phyloP scores from a whole-genome alignment of 2,797 vertebrate genomes.

The Nasua narica region DNA sequence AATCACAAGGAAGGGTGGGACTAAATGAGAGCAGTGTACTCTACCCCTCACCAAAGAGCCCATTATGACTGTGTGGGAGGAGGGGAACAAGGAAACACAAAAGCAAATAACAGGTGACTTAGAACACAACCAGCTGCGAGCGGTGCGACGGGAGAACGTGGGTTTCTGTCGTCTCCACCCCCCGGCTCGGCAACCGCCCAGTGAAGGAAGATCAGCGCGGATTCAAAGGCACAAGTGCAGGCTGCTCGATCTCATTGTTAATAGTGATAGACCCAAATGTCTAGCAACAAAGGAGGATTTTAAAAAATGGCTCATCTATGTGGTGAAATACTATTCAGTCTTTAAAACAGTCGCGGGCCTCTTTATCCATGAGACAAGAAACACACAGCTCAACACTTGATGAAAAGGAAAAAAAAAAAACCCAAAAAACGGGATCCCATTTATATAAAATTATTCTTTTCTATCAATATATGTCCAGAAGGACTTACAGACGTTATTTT shows the following conservation, averaged over 20 bases:
- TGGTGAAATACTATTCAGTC: slow-evolving; percentile 40
- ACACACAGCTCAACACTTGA: not conserved
- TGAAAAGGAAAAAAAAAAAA: not conserved
- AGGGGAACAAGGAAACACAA: slow-evolving; percentile 28
- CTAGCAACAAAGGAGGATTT: slow-evolving; percentile 28
- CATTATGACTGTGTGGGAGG: slow-evolving; percentile 6
- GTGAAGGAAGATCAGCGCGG: not conserved
- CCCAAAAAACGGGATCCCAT: not conserved
- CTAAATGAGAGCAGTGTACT: not conserved
- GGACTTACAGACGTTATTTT: not conserved
- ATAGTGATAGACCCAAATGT: slow-evolving; percentile 46
- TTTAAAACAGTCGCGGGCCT: slow-evolving; percentile 1
- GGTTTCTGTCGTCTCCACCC: slow-evolving; percentile 34
- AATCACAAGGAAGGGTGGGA: not conserved
- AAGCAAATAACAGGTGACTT: slow-evolving; percentile 34
- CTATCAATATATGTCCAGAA: not conserved
- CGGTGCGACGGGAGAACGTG: not conserved
- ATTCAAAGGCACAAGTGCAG: not conserved
- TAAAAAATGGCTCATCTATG: slow-evolving; percentile 28
- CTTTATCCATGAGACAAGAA: not conserved
- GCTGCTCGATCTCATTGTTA: slow-evolving; percentile 7
- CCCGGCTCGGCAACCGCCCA: not conserved
- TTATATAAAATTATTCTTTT: slow-evolving; percentile 24
- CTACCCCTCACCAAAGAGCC: slow-evolving; percentile 8
- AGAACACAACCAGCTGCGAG: not conserved